phyloP scores from a whole-genome alignment of 2,113 vertebrate genomes.

The Onychorhynchus coronatus region DNA sequence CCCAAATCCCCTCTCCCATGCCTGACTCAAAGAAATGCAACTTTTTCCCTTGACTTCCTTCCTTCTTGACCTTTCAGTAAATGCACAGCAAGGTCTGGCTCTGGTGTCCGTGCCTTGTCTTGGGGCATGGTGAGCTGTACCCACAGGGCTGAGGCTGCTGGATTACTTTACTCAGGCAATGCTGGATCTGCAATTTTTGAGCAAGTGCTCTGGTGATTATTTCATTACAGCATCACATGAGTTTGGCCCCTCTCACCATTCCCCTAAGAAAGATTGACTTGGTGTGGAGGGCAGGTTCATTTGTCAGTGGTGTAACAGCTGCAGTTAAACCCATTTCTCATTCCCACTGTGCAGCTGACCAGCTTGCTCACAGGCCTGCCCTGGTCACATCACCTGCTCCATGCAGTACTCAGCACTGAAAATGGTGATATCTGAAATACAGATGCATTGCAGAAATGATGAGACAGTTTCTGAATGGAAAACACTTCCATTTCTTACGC shows the following conservation, averaged over 20 bases:
- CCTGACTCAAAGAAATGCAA: not conserved
- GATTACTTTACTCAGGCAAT: not conserved
- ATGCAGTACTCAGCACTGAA: not conserved
- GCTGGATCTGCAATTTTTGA: not conserved
- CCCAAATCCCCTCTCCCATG: not conserved
- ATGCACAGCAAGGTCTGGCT: not conserved
- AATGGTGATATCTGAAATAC: not conserved
- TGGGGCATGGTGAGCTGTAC: not conserved
- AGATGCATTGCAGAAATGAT: not conserved
- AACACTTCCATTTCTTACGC: not conserved
- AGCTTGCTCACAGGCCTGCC: not conserved
- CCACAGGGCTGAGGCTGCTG: not conserved
- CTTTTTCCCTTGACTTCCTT: not conserved
- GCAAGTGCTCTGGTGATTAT: not conserved
- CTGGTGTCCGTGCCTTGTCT: not conserved
- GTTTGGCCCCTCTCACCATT: not conserved
- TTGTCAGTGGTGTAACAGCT: conserved; percentile 44
- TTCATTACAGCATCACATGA: not conserved
- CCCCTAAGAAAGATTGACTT: not conserved
- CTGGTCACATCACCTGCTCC: not conserved
- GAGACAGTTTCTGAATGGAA: not conserved
- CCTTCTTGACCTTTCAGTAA: not conserved
- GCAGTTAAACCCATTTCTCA: not conserved
- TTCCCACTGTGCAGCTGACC: not conserved
- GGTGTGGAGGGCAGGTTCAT: not conserved